Percentiles rank a stretch among this genome's conserved stretches.
Conservation (phyloP, 2,888 invertebrate species). For the Phaedon cochleariae region DNA sequence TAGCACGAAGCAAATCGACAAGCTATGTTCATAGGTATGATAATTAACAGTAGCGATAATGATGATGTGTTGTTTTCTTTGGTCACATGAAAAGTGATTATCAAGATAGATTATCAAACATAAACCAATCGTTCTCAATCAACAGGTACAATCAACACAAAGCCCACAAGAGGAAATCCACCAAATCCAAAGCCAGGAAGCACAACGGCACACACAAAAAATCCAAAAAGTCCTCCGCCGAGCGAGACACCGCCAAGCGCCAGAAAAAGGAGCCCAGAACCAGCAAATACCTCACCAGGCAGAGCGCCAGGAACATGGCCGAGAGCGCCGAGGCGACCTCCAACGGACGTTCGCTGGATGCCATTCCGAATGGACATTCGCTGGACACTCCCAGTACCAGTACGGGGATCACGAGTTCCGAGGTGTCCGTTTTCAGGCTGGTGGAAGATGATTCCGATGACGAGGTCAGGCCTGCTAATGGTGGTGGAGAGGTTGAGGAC, state of each 20-base stretch:
- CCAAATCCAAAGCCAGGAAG: slow-evolving; percentile 42
- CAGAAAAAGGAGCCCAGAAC: slow-evolving; percentile 30
- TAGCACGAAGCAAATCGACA: slow-evolving; percentile 68
- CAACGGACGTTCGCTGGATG: slow-evolving; percentile 52
- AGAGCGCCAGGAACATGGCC: slow-evolving; percentile 50
- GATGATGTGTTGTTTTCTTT: no score
- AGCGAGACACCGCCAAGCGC: slow-evolving; percentile 21
- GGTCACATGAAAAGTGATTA: no score
- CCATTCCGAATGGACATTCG: slow-evolving; percentile 55
- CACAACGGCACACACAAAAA: slow-evolving; percentile 41
- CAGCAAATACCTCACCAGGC: slow-evolving; percentile 53
- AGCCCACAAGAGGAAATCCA: slow-evolving; percentile 44
- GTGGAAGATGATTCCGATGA: slow-evolving; percentile 71
- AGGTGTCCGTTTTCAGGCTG: slow-evolving; percentile 56
- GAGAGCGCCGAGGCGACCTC: slow-evolving; percentile 47
- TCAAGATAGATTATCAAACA: no score
- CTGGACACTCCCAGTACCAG: slow-evolving; percentile 73
- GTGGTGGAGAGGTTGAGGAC: slow-evolving; percentile 15
- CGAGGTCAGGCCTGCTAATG: slow-evolving; percentile 56
- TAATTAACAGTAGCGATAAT: not conserved
- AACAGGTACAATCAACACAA: slow-evolving; percentile 26
- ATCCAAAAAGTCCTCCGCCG: slow-evolving; percentile 34
- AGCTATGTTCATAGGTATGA: slow-evolving; percentile 48
- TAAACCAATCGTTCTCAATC: not conserved
- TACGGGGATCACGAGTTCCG: slow-evolving; percentile 65